A percentile compares a stretch with the other conserved stretches of the same genome.
Evolutionary conservation across 2,888 invertebrate genomes (phyloP).

Genomic region (Xiphydria camelus): DNA sequence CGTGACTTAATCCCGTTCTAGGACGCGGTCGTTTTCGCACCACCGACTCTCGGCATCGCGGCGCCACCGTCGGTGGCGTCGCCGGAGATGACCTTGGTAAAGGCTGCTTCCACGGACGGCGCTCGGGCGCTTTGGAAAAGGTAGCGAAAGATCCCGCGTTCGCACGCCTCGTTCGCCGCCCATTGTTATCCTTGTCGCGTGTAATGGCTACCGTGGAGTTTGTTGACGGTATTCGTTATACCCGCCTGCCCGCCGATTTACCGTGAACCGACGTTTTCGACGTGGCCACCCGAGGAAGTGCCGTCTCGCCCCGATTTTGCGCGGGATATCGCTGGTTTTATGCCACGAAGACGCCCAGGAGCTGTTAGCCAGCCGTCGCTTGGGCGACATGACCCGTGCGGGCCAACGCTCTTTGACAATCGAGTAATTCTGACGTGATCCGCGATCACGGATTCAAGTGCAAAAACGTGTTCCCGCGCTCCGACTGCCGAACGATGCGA

Average conservation of each 20-base stretch:
- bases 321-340: conserved; percentile 3
- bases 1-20: too few relatives aligned
- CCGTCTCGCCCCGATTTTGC: background rate
- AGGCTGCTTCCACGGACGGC: conserved; percentile 12
- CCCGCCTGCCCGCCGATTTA: conserved; percentile 31
- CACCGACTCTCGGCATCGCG: too few relatives aligned
- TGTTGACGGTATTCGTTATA: conserved; percentile 44
- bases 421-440: conserved; percentile 31
- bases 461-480: conserved; percentile 13
- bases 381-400: conserved; percentile 44
- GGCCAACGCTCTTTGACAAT: conserved; percentile 46
- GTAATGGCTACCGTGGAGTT: conserved; percentile 50
- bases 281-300: background rate
- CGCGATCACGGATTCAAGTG: conserved; percentile 31
- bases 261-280: conserved; percentile 10
- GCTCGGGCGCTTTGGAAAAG: conserved; percentile 29
- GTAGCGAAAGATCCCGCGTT: conserved; percentile 37
- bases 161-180: conserved; percentile 34
- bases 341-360: conserved; percentile 26
- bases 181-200: conserved; percentile 53
- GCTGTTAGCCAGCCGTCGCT: conserved; percentile 24
- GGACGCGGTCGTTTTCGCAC: too few relatives aligned
- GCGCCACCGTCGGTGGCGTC: too few relatives aligned
- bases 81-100: conserved; percentile 10
- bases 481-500: too few relatives aligned